Evolutionary conservation across 2,888 invertebrate genomes (phyloP), one percentile per base, ranked within the genome.

Genomic region (Caenorhabditis sp.): DNA sequence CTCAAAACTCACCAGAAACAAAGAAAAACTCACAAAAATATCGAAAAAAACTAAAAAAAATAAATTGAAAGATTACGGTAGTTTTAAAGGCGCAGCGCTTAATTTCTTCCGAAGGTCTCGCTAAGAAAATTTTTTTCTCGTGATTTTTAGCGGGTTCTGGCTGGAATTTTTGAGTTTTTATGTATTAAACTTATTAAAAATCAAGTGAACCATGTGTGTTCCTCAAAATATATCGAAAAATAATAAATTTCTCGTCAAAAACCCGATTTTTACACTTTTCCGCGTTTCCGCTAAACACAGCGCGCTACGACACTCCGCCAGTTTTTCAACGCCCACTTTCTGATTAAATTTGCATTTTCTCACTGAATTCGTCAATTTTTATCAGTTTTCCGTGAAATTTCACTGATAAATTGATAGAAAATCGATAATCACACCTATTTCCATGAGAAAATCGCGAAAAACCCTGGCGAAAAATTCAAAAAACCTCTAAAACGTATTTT

Each of bases 371-470:
- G 13, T 47, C 47, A n/a, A 47, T 47, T 47, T 47, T n/a, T 9
- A 47, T 5, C 47, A 5, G n/a, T 47, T 47, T 47, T 47, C 15
- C 8, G 51, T 35, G 51, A 70, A 20, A 13, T 40, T 13, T 13
- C 13, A 13, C 40, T 40, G 9, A 13, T 13, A 40, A 40, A 11
- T 13, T 68, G 56, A 5, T 58, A 58, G 18, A 69, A 22, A 20
- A 69, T 58, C 32, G 69, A 69, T 56, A 51, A 56, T 40, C 26
- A 44, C 50, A 58, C 60, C 69, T 69, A 18, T 47, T 47, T 9
- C 32, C 13, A 47, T 60, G 18, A 55, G 60, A n/a, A 40, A 40
- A 40, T 40, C 9, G 40, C 40, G 3, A 18, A 47, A 47, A 47
- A 3, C 9, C 18, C 4, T 20, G 3, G 40, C 11, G 13, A 40